Conservation (phyloP, 2,888 invertebrate genomes). For the Campopleginae sp. region DNA sequence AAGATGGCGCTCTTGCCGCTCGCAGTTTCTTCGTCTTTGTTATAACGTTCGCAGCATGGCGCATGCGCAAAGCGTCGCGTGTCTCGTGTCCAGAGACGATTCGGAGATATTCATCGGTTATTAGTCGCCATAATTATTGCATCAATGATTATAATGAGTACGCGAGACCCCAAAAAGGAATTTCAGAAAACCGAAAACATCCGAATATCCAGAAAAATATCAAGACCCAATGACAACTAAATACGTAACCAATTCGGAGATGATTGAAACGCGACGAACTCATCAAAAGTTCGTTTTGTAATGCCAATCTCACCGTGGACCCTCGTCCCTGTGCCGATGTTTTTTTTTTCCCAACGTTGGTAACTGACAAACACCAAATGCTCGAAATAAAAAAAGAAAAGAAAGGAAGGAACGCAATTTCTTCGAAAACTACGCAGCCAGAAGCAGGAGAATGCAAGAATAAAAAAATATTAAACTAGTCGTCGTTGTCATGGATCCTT, state of each 20-base stretch:
- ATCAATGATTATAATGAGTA: conserved; percentile 66
- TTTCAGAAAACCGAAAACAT: conserved; percentile 31
- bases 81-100: neutral
- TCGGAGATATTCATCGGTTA: conserved; percentile 35
- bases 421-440: neutral
- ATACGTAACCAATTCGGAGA: neutral
- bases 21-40: conserved; percentile 17
- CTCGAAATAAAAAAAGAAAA: conserved; percentile 19
- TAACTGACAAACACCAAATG: neutral
- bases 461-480: conserved; percentile 64
- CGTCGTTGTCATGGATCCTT: conserved; percentile 49
- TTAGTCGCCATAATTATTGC: conserved; percentile 68
- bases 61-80: neutral
- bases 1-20: conserved; percentile 25
- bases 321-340: conserved; percentile 53
- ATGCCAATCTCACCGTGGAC: conserved; percentile 52
- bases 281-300: conserved; percentile 23
- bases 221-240: neutral
- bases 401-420: neutral
- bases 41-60: neutral
- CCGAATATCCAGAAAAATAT: neutral
- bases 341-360: conserved; percentile 39
- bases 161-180: neutral
- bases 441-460: conserved; percentile 27
- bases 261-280: conserved; percentile 6